Percentiles rank a stretch among this genome's conserved stretches.
phyloP scores from a whole-genome alignment of 2,888 invertebrate genomes.

The Tenthredo scrophulariae region DNA sequence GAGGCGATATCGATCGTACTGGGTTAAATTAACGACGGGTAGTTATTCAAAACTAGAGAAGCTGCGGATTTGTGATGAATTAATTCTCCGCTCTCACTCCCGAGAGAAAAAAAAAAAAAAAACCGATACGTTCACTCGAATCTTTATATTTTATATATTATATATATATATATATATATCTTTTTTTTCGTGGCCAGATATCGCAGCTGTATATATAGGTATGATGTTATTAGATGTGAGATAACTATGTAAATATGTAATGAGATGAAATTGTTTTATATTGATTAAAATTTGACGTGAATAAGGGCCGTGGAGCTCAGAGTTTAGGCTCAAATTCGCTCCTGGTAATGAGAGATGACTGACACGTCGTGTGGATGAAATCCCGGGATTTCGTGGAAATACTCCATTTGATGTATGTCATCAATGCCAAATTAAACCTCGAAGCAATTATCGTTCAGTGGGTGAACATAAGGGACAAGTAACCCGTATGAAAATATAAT shows the following conservation, averaged over 20 bases:
- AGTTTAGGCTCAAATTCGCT: background rate
- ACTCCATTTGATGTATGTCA: background rate
- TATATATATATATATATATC: background rate
- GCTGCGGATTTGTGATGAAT: background rate
- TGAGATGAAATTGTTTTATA: background rate
- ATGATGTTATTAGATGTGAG: background rate
- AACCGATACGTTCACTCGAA: background rate
- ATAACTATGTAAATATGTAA: no score
- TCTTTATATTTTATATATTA: background rate
- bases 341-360: conserved; percentile 18
- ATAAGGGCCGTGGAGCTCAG: background rate
- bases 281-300: background rate
- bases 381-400: background rate
- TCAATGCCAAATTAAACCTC: background rate
- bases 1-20: background rate
- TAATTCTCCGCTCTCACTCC: background rate
- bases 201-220: background rate
- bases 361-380: background rate
- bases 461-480: background rate
- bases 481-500: no score
- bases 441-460: background rate
- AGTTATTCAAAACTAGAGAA: background rate
- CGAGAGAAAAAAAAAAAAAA: background rate
- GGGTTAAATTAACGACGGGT: conserved; percentile 29
- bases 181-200: background rate